Evolutionary conservation across 2,888 invertebrate genomes (phyloP), one percentile per base, ranked within the genome.

Genomic region (Drosophila austrosaltans): DNA sequence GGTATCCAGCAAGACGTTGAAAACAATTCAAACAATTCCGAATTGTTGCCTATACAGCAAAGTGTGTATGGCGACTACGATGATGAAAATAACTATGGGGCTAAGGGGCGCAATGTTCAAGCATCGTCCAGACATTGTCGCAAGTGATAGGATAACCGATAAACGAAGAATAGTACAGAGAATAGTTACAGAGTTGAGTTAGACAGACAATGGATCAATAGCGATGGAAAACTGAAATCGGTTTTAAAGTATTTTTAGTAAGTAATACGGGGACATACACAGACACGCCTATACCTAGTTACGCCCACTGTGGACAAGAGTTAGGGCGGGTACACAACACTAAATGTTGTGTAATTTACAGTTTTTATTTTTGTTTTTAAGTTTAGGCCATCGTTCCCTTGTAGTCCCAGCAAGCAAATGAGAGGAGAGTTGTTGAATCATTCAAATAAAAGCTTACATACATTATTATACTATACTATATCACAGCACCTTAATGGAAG

Each of bases 1-100:
- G 73, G 59, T 66, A 79, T 77, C 64, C 73, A 66, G 10, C 78
- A 77, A 44, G 82, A 84, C 63, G 87, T 89, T 63, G 89, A 89
- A 65, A 90, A 89, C 65, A 90, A 87, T 77, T 87, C 89, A 65
- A 90, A 89, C 64, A 90, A 87, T 77, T 87, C 89, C 59, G 84
- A 81, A 72, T 90, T 87, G 77, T 58, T 73, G 62, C 67, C 84
- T 65, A 76, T 89, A 73, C 79, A 82, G 74, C 79, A 82, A 39
- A 77, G 79, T 60, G 71, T 82, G 63, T 90, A 85, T 60, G 82
- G 81, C 67, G 76, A 82, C 58, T 82, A 82, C 30, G 88, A 87
- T 57, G 89, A 89, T 76, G 91, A 91, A 77, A 85, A 81, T 28
- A 72, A 59, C 36, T 72, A 72, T 28, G 58, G 79, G 48, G 48